Evolutionary conservation across 2,888 invertebrate genomes (phyloP).

Genomic region (Drosophila rubida): DNA sequence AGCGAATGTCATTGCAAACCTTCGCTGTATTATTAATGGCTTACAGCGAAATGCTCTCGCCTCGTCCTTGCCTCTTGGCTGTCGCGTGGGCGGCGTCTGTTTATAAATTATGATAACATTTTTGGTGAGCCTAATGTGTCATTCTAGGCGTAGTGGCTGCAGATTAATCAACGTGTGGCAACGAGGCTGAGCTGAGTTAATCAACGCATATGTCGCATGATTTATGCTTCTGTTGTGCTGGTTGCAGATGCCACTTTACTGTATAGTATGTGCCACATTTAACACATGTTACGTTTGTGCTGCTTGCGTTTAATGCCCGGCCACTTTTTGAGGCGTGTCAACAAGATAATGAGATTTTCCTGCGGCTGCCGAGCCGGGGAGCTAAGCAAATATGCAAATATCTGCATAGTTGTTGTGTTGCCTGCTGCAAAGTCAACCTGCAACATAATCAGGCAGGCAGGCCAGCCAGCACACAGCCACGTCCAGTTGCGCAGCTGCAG

Average conservation of each 20-base stretch:
- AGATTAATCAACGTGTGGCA: constrained; percentile 52
- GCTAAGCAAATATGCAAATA: constrained; percentile 57
- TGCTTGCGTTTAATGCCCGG: neutral
- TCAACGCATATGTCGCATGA: constrained; percentile 60
- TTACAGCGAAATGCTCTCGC: constrained; percentile 33
- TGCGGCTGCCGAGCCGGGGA: constrained; percentile 17
- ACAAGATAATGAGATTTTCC: constrained; percentile 71
- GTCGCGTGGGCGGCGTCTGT: constrained; percentile 15
- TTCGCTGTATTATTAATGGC: constrained; percentile 62
- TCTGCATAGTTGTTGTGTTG: constrained; percentile 29
- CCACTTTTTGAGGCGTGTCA: constrained; percentile 63
- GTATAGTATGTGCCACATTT: constrained; percentile 30
- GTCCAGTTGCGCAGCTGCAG: constrained; percentile 13
- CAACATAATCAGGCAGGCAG: constrained; percentile 37
- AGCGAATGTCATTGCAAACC: constrained; percentile 32
- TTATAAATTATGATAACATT: constrained; percentile 68
- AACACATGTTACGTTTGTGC: constrained; percentile 42
- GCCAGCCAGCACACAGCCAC: neutral
- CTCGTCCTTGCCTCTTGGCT: constrained; percentile 31
- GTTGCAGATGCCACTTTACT: constrained; percentile 8
- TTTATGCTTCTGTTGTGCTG: constrained; percentile 47
- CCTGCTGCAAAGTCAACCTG: constrained; percentile 43
- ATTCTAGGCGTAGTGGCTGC: constrained; percentile 32
- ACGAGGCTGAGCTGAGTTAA: constrained; percentile 47
- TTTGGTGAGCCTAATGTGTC: constrained; percentile 53